A percentile compares a stretch with the other conserved stretches of the same genome.
These are phyloP conservation scores for Leucophora obtusa DNA, from an alignment of 2,888 invertebrate genomes.

Conservation along the genomic window DNA sequence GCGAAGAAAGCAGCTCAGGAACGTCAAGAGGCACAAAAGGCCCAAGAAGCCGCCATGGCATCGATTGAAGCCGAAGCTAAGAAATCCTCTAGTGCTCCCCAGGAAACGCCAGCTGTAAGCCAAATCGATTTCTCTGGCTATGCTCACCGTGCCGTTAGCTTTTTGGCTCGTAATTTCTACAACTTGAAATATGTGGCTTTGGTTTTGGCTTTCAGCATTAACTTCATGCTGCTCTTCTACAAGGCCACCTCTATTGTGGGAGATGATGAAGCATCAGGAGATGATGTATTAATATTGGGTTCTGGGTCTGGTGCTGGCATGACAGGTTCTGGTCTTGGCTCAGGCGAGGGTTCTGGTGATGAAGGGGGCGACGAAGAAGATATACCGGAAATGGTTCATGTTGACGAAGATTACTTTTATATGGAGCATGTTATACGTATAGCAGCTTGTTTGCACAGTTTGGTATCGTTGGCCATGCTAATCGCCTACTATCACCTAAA, in stretches of 20 bases:
- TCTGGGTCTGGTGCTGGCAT: constrained; percentile 81
- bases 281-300: constrained; percentile 82
- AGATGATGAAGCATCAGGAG: constrained; percentile 82
- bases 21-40: constrained; percentile 90
- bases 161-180: constrained; percentile 98
- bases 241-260: constrained; percentile 90
- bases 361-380: constrained; percentile 81
- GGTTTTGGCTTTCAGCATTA: constrained; percentile 97
- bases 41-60: constrained; percentile 93
- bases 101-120: constrained; percentile 85
- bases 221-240: constrained; percentile 98
- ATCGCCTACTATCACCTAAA: constrained; percentile 99
- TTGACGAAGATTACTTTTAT: constrained; percentile 95
- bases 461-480: constrained; percentile 94
- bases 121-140: constrained; percentile 92
- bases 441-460: constrained; percentile 90
- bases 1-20: constrained; percentile 89
- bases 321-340: constrained; percentile 75
- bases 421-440: constrained; percentile 93
- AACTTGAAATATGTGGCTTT: constrained; percentile 97
- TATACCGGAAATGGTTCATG: constrained; percentile 90
- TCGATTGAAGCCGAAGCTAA: constrained; percentile 92
- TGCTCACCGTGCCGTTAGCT: constrained; percentile 90
- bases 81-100: constrained; percentile 83
- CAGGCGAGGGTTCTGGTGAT: constrained; percentile 81